These are phyloP conservation scores for Aphidius gifuensis DNA, from an alignment of 1,140 invertebrate species.

Conservation along the genomic window DNA sequence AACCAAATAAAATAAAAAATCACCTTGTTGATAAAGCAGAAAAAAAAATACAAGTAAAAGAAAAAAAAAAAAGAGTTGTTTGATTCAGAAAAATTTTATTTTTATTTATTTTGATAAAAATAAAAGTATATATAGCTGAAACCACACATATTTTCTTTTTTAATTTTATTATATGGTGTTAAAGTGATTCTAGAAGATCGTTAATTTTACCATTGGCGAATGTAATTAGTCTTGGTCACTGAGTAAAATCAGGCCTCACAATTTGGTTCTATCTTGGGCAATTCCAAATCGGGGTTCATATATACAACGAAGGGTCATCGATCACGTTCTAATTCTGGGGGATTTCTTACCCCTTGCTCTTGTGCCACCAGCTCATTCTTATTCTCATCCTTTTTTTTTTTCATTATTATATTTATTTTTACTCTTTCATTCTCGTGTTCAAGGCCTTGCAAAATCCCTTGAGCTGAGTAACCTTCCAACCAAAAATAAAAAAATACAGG, in stretches of 20 bases:
- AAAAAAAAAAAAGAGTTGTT: too few relatives aligned
- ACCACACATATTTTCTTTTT: too few relatives aligned
- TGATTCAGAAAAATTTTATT: not conserved
- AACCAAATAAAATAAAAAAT: too few relatives aligned
- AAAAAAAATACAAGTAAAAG: too few relatives aligned
- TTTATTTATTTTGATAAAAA: too few relatives aligned
- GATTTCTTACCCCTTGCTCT: not conserved
- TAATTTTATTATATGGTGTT: not conserved
- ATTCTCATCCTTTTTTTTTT: conserved; percentile 1
- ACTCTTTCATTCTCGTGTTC: too few relatives aligned
- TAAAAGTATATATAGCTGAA: too few relatives aligned
- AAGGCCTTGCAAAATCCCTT: too few relatives aligned
- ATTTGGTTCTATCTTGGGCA: conserved; percentile 19
- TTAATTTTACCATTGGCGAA: conserved; percentile 23
- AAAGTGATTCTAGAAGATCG: conserved; percentile 15
- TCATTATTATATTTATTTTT: too few relatives aligned
- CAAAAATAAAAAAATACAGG: too few relatives aligned
- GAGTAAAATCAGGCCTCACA: conserved; percentile 17
- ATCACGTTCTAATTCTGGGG: conserved; percentile 24
- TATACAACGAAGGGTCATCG: conserved; percentile 14
- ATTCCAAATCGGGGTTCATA: conserved; percentile 1
- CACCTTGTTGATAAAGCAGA: too few relatives aligned
- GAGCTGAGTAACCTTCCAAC: too few relatives aligned
- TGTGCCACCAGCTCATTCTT: not conserved
- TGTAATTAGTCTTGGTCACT: conserved; percentile 27